Conservation (phyloP, 2,888 invertebrate genomes). For the Rhagonycha lutea region DNA sequence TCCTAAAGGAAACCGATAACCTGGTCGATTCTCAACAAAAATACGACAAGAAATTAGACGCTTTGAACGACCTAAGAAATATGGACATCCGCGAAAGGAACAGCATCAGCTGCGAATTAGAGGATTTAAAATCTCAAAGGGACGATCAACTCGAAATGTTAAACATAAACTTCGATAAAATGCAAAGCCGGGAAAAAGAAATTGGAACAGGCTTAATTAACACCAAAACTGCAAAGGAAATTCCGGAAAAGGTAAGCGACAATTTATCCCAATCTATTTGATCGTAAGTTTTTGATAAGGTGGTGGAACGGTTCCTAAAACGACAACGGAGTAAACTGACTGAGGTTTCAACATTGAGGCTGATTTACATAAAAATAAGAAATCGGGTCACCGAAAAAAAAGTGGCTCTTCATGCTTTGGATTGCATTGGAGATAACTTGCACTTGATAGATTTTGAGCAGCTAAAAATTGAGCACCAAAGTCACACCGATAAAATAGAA, state of each 20-base stretch:
- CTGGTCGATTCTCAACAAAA: slow-evolving; percentile 39
- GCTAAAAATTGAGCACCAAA: slow-evolving; percentile 60
- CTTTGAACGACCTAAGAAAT: slow-evolving; percentile 35
- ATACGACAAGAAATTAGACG: slow-evolving; percentile 44
- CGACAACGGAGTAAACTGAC: slow-evolving; percentile 42
- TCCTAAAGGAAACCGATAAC: slow-evolving; percentile 40
- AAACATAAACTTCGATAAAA: slow-evolving; percentile 34
- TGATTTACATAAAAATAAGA: slow-evolving; percentile 46
- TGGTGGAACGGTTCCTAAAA: slow-evolving; percentile 42
- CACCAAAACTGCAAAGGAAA: slow-evolving; percentile 48
- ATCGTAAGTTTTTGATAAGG: slow-evolving; percentile 4
- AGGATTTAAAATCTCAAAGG: slow-evolving; percentile 33
- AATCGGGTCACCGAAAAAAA: slow-evolving; percentile 47
- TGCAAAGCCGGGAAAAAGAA: slow-evolving; percentile 45
- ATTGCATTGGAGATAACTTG: slow-evolving; percentile 58
- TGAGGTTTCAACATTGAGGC: slow-evolving; percentile 44
- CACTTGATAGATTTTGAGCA: slow-evolving; percentile 62
- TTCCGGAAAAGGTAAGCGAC: slow-evolving; percentile 44
- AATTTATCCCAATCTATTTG: not conserved
- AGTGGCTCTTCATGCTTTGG: slow-evolving; percentile 44
- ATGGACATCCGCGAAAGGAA: slow-evolving; percentile 32
- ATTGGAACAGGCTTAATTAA: slow-evolving; percentile 47
- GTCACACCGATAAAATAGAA: slow-evolving; percentile 60
- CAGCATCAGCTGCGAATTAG: slow-evolving; percentile 38
- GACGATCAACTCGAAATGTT: slow-evolving; percentile 37